Percentiles rank a stretch among this genome's conserved stretches.
Conservation (phyloP, 35 echinoderm and acorn worm species). For the Diadema setosum region DNA sequence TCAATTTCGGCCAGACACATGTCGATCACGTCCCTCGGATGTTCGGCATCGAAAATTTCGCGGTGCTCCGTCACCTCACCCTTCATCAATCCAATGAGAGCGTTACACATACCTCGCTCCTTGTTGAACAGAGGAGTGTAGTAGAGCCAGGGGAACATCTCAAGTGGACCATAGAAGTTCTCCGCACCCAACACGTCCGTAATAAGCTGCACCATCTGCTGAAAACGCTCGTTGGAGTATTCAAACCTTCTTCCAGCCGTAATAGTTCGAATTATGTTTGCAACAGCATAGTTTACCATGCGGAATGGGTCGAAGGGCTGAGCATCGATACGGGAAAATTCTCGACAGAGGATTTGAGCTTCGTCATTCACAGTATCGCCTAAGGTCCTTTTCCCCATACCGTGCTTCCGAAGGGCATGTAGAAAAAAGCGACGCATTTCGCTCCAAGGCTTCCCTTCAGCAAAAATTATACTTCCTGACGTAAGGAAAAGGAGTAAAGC, state of each 20-base stretch:
- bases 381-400: conserved; percentile 37
- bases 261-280: conserved; percentile 51
- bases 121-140: conserved; percentile 13
- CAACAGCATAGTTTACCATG: conserved; percentile 46
- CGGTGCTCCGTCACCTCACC: not conserved
- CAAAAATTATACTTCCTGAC: conserved; percentile 24
- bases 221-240: conserved; percentile 28
- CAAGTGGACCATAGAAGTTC: not conserved
- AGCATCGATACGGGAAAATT: not conserved
- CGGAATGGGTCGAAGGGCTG: conserved; percentile 14
- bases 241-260: conserved; percentile 38
- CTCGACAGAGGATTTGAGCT: not conserved
- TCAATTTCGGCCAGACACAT: conserved; percentile 33
- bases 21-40: conserved; percentile 36
- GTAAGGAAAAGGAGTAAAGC: not conserved
- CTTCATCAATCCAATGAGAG: conserved; percentile 12
- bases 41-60: not conserved
- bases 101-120: conserved; percentile 1
- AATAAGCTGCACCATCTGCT: conserved; percentile 17
- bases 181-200: not conserved
- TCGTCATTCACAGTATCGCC: conserved; percentile 39
- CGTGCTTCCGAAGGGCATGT: conserved; percentile 34
- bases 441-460: conserved; percentile 36
- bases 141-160: conserved; percentile 17
- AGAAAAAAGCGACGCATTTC: conserved; percentile 47